Evolutionary conservation across 2,888 invertebrate species (phyloP), one percentile per base, ranked within the genome.

Genomic region (Phyllotreta cruciferae): DNA sequence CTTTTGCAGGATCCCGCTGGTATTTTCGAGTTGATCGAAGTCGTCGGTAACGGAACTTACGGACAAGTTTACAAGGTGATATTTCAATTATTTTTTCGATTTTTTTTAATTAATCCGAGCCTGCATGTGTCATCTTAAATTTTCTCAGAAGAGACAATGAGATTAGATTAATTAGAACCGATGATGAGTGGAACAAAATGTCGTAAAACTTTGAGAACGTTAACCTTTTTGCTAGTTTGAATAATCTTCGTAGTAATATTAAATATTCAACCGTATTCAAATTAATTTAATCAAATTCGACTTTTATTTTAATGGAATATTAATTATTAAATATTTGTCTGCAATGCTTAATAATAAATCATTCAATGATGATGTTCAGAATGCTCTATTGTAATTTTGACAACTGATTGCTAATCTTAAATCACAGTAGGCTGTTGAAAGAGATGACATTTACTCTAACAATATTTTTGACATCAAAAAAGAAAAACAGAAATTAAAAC

Each of bases 1-100:
- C 47, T 63, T 24, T 89, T 91, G 75, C 87, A 98, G 98, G 98
- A 99, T 85, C 99, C 99, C 71, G 98, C 98, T 82, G 99, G 99
- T 77, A 98, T 99, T 82, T 99, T 99, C 85, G 99, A 99, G 83
- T 87, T 99, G 70, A 98, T 99, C 80, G 99, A 99, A 89, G 98
- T 99, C 68, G 99, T 99, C 72, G 99, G 99, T 81, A 99, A 98
- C 93, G 99, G 99, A 79, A 99, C 99, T 60, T 99, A 99, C 84
- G 99, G 99, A 74, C 98, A 99, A 87, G 99, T 99, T 64, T 99
- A 98, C 83, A 99, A 99, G 92, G 97, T 96, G 83, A 83, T 82
- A 75, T 38, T 60, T 57, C 49, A 10, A 41, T 14, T 10, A 35
- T 34, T 56, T 50, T 42, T 56, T 38, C 38, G 50, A 37, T 54